Evolutionary conservation across 2,113 vertebrate species (phyloP), one percentile per base, ranked within the genome.

Genomic region (Cepphus grylle): DNA sequence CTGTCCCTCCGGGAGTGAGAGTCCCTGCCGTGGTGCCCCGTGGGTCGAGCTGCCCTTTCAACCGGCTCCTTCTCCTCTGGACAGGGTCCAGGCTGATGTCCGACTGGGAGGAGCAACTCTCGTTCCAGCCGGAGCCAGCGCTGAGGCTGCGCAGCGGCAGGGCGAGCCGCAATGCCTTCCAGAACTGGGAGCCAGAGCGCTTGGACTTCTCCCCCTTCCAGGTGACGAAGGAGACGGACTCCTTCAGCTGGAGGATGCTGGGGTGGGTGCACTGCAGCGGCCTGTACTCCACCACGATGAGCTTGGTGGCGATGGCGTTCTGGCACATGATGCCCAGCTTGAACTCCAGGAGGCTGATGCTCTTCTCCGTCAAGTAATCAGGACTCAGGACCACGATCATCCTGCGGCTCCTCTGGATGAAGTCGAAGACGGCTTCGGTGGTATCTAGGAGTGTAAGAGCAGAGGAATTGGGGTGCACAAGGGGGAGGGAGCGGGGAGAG

Each of bases 101-200:
- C 0, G 99, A 99, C 94, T 99, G 99, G 1, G 99, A 99, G 7
- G 99, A 99, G 7, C 98, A 98, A 98, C 99, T 99, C 93, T 99
- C 99, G 0, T 99, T 99, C 98, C 99, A 97, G 93, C 98, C 97
- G 0, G 97, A 59, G 29, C 98, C 97, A 5, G 98, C 89, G 2
- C 97, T 98, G 17, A 99, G 97, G 13, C 99, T 99, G 52, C 98
- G 97, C 55, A 99, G 94, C 0, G 99, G 99, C 92, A 99, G 97
- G 6, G 99, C 98, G 6, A 99, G 96, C 53, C 99, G 93, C 87
- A 99, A 53, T 0, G 98, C 97, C 88, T 99, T 99, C 99, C 99
- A 99, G 98, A 99, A 99, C 43, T 98, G 98, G 2, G 99, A 99
- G 20, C 97, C 92, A 0, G 81, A 93, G 1, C 96, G 96, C 86